Conservation (phyloP, 2,888 invertebrate genomes). For the Hirtodrosophila confusa region DNA sequence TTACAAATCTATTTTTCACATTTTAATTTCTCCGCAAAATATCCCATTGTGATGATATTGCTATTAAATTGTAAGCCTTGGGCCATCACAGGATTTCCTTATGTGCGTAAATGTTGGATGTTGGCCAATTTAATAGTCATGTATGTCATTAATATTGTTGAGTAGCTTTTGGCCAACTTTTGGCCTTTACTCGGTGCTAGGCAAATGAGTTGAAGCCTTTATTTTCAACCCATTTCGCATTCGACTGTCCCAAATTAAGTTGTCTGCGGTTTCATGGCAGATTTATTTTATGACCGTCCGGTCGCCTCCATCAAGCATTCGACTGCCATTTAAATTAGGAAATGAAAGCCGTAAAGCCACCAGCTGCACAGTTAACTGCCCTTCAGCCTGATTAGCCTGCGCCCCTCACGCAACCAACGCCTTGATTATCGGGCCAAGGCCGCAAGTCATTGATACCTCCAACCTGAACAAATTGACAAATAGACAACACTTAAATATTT, state of each 20-base stretch:
- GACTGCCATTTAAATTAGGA: constrained; percentile 21
- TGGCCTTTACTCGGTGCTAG: constrained; percentile 2
- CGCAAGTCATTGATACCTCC: constrained; percentile 52
- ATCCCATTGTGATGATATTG: constrained; percentile 13
- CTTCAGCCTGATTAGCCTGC: constrained; percentile 26
- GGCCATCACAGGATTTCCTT: constrained; percentile 13
- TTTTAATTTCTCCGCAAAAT: constrained; percentile 16
- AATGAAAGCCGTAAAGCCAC: constrained; percentile 35
- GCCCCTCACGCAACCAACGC: background rate
- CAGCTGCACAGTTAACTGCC: constrained; percentile 24
- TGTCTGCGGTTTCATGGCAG: constrained; percentile 42
- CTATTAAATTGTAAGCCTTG: constrained; percentile 28
- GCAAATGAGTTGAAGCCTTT: constrained; percentile 9
- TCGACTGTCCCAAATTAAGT: constrained; percentile 37
- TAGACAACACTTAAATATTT: constrained; percentile 53
- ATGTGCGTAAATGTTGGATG: constrained; percentile 11
- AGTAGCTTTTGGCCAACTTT: constrained; percentile 1
- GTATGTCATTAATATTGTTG: constrained; percentile 23
- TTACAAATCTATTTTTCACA: constrained; percentile 40
- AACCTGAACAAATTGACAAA: constrained; percentile 54
- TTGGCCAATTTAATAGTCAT: constrained; percentile 13
- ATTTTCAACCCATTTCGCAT: constrained; percentile 7
- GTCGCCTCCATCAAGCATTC: constrained; percentile 6
- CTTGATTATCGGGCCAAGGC: constrained; percentile 26
- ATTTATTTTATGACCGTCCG: constrained; percentile 28